These are phyloP conservation scores for Empidonax traillii DNA, from an alignment of 2,113 vertebrate species.

Conservation along the genomic window DNA sequence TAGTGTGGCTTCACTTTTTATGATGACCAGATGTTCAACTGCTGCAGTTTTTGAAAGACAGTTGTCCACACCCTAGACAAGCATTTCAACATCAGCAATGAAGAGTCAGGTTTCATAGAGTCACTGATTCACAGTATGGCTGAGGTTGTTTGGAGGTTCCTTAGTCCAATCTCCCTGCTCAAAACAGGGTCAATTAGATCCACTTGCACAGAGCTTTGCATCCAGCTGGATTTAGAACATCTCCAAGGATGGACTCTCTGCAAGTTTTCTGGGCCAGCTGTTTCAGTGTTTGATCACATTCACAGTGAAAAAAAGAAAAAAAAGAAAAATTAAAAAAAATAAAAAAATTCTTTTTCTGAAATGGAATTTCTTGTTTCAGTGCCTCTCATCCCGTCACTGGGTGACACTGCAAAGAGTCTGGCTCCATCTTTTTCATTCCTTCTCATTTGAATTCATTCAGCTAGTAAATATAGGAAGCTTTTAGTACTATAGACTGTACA, in stretches of 20 bases:
- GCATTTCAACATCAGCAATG: neutral
- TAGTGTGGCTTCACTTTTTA: neutral
- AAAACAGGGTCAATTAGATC: neutral
- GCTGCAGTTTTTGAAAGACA: neutral
- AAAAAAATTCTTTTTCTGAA: neutral
- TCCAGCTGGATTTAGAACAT: neutral
- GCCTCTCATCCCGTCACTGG: neutral
- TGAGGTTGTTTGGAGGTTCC: neutral
- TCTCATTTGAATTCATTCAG: neutral
- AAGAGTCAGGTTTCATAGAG: neutral
- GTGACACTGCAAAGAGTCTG: neutral
- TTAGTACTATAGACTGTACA: neutral
- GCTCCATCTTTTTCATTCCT: neutral
- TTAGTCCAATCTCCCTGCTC: neutral
- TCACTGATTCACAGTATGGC: fast-evolving
- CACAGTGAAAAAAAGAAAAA: neutral
- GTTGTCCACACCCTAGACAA: neutral
- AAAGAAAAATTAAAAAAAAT: neutral
- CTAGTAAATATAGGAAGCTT: neutral
- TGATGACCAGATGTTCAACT: neutral
- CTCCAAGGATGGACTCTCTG: fast-evolving
- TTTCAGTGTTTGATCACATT: neutral
- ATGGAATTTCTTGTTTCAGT: neutral
- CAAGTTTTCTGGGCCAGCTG: neutral
- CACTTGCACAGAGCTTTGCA: neutral